Percentiles rank a stretch among this genome's conserved stretches.
phyloP scores from a whole-genome alignment of 2,888 invertebrate genomes.

The Drosophila meridionalis region DNA sequence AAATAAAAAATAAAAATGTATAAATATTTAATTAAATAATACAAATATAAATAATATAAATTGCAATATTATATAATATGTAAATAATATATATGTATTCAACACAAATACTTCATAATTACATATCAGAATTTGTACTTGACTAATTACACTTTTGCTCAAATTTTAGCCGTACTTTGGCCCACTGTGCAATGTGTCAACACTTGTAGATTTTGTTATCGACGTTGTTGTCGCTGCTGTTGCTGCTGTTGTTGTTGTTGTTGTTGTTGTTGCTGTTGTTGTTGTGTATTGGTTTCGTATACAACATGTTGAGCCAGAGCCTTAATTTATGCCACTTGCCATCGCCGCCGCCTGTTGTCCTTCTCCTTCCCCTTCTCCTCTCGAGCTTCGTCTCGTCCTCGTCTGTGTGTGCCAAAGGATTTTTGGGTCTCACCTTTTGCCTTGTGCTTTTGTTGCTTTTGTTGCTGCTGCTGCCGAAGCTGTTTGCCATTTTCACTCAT shows the following conservation, averaged over 20 bases:
- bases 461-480: slow-evolving; percentile 7
- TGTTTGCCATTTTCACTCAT: slow-evolving; percentile 32
- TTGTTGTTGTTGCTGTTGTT: slow-evolving; percentile 23
- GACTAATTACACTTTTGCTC: background rate
- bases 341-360: slow-evolving; percentile 28
- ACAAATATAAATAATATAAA: no score
- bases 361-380: slow-evolving; percentile 7
- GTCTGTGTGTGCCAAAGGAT: slow-evolving; percentile 78
- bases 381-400: slow-evolving; percentile 16
- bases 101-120: background rate
- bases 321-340: slow-evolving; percentile 74
- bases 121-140: background rate
- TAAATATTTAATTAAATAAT: no score
- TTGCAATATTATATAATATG: no score
- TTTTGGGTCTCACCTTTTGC: slow-evolving; percentile 71
- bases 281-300: slow-evolving; percentile 43
- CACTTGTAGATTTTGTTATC: slow-evolving; percentile 67
- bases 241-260: slow-evolving; percentile 21
- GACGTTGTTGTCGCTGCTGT: slow-evolving; percentile 25
- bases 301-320: slow-evolving; percentile 65
- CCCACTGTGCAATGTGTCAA: slow-evolving; percentile 53
- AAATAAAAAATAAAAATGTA: no score
- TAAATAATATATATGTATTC: background rate
- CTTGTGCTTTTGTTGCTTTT: slow-evolving; percentile 24
- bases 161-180: background rate